phyloP scores from a whole-genome alignment of 2,113 vertebrate species.

The Paramormyrops kingsleyae region DNA sequence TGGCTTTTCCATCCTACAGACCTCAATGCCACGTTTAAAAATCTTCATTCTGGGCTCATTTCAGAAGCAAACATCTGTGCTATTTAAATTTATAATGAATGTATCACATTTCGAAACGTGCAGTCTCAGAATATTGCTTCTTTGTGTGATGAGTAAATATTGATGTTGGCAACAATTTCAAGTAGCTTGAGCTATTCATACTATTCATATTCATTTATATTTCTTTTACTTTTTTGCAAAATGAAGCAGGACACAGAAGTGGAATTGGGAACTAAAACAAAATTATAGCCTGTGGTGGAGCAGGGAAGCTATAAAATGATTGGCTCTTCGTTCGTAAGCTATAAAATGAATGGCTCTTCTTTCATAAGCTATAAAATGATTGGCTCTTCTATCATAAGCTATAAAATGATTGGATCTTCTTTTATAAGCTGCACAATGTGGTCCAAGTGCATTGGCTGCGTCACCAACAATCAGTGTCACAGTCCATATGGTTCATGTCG shows the following conservation, averaged over 20 bases:
- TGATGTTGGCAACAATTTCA: not conserved
- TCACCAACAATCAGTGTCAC: not conserved
- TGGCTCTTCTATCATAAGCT: not conserved
- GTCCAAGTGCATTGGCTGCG: not conserved
- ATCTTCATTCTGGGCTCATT: not conserved
- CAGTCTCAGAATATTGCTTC: not conserved
- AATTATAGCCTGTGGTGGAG: not conserved
- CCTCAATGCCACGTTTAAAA: not conserved
- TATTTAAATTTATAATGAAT: not conserved
- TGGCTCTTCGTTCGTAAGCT: not conserved
- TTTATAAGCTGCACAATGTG: not conserved
- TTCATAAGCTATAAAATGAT: not conserved
- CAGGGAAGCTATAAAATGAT: not conserved
- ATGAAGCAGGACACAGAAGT: not conserved
- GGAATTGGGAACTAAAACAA: not conserved
- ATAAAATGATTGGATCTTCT: not conserved
- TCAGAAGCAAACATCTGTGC: not conserved
- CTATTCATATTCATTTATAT: not conserved
- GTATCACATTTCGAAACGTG: not conserved
- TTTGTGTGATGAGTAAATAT: conserved; percentile 2
- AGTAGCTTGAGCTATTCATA: not conserved
- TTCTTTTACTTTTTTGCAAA: not conserved
- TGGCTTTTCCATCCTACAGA: not conserved
- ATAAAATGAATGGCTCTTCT: not conserved
- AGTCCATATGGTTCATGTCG: not conserved